Evolutionary conservation across 2,113 vertebrate species (phyloP).

Genomic region (Bos javanicus): DNA sequence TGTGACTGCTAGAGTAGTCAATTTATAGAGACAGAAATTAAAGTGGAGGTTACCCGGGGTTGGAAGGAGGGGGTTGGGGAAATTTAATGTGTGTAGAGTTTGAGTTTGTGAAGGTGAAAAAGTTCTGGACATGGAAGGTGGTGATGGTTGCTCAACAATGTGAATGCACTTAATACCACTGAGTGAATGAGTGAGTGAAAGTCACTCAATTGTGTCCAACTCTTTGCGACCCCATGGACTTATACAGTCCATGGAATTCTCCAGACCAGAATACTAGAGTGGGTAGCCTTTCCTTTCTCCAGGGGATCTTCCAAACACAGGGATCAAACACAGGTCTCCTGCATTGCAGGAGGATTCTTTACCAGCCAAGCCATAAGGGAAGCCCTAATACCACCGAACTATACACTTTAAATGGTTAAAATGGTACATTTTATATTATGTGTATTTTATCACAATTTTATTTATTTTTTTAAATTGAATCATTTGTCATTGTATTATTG

Average conservation of each 20-base stretch:
- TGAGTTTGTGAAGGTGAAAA: neutral
- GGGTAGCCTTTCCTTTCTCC: neutral
- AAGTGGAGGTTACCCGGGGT: neutral
- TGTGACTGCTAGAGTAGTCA: neutral
- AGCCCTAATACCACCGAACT: neutral
- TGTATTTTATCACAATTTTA: neutral
- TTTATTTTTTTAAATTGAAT: neutral
- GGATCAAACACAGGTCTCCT: neutral
- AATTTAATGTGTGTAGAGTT: neutral
- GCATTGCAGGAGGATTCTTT: neutral
- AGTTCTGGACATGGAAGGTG: neutral
- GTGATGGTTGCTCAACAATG: neutral
- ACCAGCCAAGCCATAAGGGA: neutral
- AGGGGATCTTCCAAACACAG: neutral
- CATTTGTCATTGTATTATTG: neutral
- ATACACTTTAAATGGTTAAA: neutral
- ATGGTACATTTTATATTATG: neutral
- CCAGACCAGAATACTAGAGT: neutral
- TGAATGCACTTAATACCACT: neutral
- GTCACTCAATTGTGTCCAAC: accelerated
- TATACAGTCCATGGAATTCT: neutral
- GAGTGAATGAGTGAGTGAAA: neutral
- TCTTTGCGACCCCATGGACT: neutral
- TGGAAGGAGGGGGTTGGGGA: neutral
- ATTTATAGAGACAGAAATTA: neutral